These are phyloP conservation scores for Tetrax tetrax DNA, from an alignment of 2,113 vertebrate genomes.

Conservation along the genomic window DNA sequence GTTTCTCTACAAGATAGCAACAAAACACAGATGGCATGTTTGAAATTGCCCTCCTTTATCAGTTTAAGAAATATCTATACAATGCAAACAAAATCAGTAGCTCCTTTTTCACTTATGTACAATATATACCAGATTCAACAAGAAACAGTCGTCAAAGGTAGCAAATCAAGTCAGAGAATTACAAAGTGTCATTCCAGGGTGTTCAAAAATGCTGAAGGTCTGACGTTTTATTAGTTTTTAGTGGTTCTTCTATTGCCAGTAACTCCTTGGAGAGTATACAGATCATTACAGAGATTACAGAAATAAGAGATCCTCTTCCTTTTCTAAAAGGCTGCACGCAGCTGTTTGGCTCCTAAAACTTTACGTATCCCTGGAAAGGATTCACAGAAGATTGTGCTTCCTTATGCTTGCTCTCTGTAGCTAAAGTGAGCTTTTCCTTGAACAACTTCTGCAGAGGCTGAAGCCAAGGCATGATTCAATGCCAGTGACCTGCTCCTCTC, in stretches of 20 bases:
- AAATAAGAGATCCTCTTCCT: not conserved
- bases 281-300: not conserved
- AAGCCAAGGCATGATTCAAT: not conserved
- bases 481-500: not conserved
- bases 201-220: not conserved
- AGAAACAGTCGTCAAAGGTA: not conserved
- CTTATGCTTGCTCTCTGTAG: not conserved
- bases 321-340: not conserved
- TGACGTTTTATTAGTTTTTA: not conserved
- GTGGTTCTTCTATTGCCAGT: not conserved
- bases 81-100: not conserved
- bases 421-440: not conserved
- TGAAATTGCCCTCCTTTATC: not conserved
- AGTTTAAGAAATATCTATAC: not conserved
- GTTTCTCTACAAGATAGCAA: constrained; percentile 82
- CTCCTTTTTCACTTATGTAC: not conserved
- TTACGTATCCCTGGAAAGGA: not conserved
- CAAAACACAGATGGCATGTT: not conserved
- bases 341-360: not conserved
- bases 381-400: not conserved
- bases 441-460: not conserved
- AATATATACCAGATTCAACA: not conserved
- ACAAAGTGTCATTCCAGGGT: not conserved
- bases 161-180: not conserved
- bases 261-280: not conserved